Conservation (phyloP, 2,113 vertebrate genomes). For the Stercorarius parasiticus region DNA sequence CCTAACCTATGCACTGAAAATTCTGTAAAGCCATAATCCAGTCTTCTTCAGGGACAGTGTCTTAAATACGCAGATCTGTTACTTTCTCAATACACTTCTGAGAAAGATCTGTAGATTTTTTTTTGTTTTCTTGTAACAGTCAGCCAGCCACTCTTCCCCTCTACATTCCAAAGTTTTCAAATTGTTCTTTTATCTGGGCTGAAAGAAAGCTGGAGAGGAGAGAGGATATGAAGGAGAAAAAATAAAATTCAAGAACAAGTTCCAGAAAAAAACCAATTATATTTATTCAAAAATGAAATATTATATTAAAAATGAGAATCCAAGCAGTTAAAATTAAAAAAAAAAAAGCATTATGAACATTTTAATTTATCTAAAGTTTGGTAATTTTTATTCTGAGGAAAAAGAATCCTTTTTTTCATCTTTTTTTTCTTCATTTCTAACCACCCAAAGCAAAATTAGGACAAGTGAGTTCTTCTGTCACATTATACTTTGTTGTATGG, state of each 20-base stretch:
- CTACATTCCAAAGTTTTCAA: background rate
- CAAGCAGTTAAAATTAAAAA: background rate
- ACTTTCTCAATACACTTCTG: background rate
- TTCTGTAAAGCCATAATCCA: background rate
- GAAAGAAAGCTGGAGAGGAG: background rate
- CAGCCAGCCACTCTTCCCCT: background rate
- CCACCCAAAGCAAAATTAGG: background rate
- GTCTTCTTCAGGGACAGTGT: background rate
- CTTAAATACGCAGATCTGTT: background rate
- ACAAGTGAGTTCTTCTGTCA: background rate
- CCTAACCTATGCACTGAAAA: background rate
- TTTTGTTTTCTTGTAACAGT: background rate
- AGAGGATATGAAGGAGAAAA: background rate
- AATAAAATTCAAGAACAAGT: background rate
- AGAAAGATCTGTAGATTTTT: background rate
- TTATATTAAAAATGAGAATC: background rate
- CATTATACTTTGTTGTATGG: background rate
- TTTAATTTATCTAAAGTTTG: background rate
- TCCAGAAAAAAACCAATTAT: background rate
- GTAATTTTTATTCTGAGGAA: background rate
- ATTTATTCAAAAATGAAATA: background rate
- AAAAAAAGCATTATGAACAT: accelerated
- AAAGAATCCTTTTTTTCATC: accelerated
- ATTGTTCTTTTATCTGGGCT: background rate
- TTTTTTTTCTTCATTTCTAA: background rate